Conservation (phyloP, 2,797 vertebrate species). For the Austrolebias charrua region DNA sequence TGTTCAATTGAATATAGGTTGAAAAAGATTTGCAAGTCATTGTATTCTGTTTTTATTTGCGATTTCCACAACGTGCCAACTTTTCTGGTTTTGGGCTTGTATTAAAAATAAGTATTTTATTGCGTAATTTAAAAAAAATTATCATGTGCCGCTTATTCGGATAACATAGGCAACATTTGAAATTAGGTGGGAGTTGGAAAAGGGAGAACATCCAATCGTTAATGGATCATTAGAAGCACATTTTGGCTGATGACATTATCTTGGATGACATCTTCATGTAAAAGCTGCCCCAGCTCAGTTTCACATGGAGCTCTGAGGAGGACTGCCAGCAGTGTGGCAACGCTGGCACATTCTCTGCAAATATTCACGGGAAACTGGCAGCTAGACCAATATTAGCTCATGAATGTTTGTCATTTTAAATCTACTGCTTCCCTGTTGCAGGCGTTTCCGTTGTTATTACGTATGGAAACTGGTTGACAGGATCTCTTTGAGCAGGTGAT, state of each 20-base stretch:
- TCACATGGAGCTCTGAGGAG: constrained; percentile 44
- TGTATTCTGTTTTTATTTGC: too few relatives aligned
- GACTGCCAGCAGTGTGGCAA: constrained; percentile 45
- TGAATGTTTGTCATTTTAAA: background rate
- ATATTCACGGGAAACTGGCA: constrained; percentile 1
- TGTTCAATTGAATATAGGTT: too few relatives aligned
- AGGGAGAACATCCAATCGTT: constrained; percentile 24
- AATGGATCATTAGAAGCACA: constrained; percentile 54
- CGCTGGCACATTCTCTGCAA: constrained; percentile 37
- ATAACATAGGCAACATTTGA: constrained; percentile 6
- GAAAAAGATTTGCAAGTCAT: too few relatives aligned
- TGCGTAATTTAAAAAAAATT: background rate
- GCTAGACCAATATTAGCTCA: background rate
- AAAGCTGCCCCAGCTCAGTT: constrained; percentile 50
- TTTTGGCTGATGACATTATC: constrained; percentile 52
- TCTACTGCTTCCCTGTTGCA: background rate
- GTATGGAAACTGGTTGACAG: too few relatives aligned
- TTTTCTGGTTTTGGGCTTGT: too few relatives aligned
- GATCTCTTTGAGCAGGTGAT: too few relatives aligned
- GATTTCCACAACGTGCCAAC: too few relatives aligned
- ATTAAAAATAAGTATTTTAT: constrained; percentile 16
- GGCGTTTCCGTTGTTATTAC: background rate
- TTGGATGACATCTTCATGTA: constrained; percentile 54
- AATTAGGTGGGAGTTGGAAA: constrained; percentile 24
- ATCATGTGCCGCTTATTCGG: constrained; percentile 15